Evolutionary conservation across 2,797 vertebrate species (phyloP).

Genomic region (Knipowitschia caucasica): DNA sequence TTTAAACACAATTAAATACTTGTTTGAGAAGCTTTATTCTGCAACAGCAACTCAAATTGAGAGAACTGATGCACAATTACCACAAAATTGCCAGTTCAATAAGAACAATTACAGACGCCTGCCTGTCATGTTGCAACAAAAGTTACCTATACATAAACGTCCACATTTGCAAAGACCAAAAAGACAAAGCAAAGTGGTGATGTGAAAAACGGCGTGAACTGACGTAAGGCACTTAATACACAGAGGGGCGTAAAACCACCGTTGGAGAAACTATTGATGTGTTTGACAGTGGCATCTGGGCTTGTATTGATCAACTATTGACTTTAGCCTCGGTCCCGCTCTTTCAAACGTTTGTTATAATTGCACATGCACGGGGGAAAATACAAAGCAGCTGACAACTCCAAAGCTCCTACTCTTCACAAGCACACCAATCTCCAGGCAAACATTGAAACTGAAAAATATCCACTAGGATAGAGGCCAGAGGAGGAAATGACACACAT

Average conservation of each 20-base stretch:
- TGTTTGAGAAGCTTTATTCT: constrained; percentile 41
- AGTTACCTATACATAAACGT: constrained; percentile 23
- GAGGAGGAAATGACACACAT: not conserved
- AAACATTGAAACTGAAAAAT: constrained; percentile 33
- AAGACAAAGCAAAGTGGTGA: constrained; percentile 31
- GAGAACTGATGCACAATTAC: constrained; percentile 60
- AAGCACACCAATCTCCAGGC: constrained; percentile 22
- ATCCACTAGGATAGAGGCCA: not conserved
- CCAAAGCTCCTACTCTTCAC: constrained; percentile 29
- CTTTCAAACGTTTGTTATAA: constrained; percentile 48
- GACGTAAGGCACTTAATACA: constrained; percentile 61
- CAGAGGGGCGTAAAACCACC: constrained; percentile 49
- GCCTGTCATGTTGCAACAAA: constrained; percentile 42
- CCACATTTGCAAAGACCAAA: constrained; percentile 46
- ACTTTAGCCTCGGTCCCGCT: constrained; percentile 44
- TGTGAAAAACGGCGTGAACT: constrained; percentile 45
- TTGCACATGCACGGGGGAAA: constrained; percentile 46
- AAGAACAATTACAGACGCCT: constrained; percentile 33
- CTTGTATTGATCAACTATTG: constrained; percentile 73
- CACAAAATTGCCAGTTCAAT: constrained; percentile 55
- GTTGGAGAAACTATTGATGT: constrained; percentile 69
- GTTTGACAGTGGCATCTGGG: constrained; percentile 72
- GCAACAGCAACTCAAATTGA: constrained; percentile 47
- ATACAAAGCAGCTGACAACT: constrained; percentile 32
- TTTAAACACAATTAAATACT: constrained; percentile 48